Conservation (phyloP, 2,797 vertebrate species). For the Poecile montanus region DNA sequence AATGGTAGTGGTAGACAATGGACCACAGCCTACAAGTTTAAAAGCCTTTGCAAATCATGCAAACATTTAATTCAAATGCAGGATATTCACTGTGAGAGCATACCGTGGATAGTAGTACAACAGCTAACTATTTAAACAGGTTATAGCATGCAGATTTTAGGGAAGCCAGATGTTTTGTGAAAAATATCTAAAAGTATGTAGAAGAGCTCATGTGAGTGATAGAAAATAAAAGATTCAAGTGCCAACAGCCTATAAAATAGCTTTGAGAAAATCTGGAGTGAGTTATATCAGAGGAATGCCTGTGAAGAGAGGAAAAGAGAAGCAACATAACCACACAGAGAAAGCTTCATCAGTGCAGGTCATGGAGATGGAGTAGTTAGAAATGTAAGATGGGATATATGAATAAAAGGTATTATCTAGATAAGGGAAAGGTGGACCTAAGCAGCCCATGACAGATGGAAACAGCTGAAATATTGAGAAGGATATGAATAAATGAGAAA, state of each 20-base stretch:
- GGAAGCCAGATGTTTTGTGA: not conserved
- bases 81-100: not conserved
- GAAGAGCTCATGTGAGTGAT: not conserved
- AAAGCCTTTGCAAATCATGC: not conserved
- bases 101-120: not conserved
- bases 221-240: not conserved
- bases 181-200: not conserved
- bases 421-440: not conserved
- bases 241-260: conserved; percentile 19
- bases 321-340: not conserved
- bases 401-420: not conserved
- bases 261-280: conserved; percentile 26
- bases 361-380: not conserved
- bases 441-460: not conserved
- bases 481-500: not conserved
- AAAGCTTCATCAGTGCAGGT: not conserved
- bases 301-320: conserved; percentile 13
- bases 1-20: not conserved
- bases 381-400: not conserved
- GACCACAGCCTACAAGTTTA: not conserved
- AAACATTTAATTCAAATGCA: not conserved
- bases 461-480: not conserved
- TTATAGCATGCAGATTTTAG: not conserved
- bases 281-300: conserved; percentile 10
- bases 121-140: not conserved